Evolutionary conservation across 2,113 vertebrate species (phyloP).

Genomic region (Pica pica): DNA sequence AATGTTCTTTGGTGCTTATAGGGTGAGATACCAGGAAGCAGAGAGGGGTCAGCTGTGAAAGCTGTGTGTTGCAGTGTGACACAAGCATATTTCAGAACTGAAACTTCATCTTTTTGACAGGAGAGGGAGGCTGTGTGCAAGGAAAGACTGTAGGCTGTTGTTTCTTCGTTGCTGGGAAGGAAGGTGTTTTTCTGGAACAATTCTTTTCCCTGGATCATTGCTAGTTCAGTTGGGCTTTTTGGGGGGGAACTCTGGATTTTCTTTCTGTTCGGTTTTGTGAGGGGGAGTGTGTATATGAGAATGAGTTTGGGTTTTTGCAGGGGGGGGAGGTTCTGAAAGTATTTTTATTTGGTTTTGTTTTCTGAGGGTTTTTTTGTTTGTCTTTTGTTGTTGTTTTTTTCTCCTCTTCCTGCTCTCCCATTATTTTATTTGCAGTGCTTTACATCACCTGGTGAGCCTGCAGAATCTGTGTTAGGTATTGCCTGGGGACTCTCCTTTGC

Average conservation of each 20-base stretch:
- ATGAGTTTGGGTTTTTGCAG: neutral
- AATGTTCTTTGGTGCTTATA: neutral
- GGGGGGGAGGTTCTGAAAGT: neutral
- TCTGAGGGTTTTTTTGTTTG: neutral
- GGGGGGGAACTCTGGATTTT: neutral
- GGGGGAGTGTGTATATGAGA: neutral
- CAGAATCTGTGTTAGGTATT: neutral
- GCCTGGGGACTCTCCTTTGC: neutral
- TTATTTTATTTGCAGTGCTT: neutral
- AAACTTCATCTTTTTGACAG: conserved; percentile 2
- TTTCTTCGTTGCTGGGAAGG: neutral
- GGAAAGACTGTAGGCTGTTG: neutral
- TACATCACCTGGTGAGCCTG: neutral
- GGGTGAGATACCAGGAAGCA: neutral
- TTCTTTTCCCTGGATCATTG: neutral
- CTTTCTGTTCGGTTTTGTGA: neutral
- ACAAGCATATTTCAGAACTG: neutral
- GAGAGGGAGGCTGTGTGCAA: conserved; percentile 10
- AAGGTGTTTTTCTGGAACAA: neutral
- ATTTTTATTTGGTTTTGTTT: neutral
- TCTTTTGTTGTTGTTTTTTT: neutral
- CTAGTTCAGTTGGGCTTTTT: neutral
- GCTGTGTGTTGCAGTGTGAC: neutral
- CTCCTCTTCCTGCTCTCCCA: neutral
- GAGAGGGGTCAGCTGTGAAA: neutral